These are phyloP conservation scores for Drosophila basisetae DNA, from an alignment of 2,888 invertebrate species.

Conservation along the genomic window DNA sequence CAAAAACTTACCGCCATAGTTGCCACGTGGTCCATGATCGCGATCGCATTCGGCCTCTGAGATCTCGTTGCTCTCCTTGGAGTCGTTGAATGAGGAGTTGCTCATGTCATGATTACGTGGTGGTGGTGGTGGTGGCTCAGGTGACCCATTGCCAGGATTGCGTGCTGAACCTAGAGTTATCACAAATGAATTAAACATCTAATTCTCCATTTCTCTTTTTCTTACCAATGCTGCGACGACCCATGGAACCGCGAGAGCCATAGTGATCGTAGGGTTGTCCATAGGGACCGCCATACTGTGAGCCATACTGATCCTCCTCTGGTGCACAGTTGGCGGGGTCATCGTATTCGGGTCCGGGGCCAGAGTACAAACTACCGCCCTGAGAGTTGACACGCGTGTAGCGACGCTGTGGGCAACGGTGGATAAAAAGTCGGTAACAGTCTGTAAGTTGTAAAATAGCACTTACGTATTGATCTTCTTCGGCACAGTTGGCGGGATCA, in stretches of 20 bases:
- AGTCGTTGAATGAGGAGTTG: constrained; percentile 94
- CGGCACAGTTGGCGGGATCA: constrained; percentile 96
- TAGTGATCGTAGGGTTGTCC: constrained; percentile 96
- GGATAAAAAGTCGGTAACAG: not conserved
- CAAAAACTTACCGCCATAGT: constrained; percentile 91
- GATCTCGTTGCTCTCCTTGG: constrained; percentile 97
- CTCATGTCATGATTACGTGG: constrained; percentile 93
- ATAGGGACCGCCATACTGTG: constrained; percentile 90
- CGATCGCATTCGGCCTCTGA: constrained; percentile 97
- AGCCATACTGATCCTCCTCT: constrained; percentile 96
- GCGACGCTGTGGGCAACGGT: constrained; percentile 86
- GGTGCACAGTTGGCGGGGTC: constrained; percentile 96
- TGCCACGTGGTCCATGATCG: constrained; percentile 91
- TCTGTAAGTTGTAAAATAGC: not conserved
- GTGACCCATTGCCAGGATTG: constrained; percentile 87
- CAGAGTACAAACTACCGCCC: constrained; percentile 88
- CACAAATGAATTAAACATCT: not conserved
- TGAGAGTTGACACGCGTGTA: constrained; percentile 90
- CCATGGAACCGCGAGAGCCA: constrained; percentile 93
- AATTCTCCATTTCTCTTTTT: fast-evolving
- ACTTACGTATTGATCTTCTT: constrained; percentile 94
- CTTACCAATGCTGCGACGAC: constrained; percentile 87
- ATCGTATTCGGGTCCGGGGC: constrained; percentile 94
- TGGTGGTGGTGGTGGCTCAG: constrained; percentile 90
- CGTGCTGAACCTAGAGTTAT: constrained; percentile 83